phyloP scores from a whole-genome alignment of 2,113 vertebrate genomes.

The Strix aluco region DNA sequence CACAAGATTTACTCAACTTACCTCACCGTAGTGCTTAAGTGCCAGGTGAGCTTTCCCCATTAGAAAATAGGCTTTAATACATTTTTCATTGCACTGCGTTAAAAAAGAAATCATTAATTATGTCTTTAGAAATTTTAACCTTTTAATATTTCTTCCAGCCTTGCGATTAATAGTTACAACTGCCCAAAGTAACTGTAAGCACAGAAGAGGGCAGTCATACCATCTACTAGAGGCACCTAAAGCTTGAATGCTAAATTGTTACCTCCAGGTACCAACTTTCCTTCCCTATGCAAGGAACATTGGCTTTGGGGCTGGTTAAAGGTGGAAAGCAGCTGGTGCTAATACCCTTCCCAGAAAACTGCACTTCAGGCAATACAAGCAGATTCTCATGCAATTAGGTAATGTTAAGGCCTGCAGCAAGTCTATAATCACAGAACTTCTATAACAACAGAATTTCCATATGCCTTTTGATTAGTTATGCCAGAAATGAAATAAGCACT shows the following conservation, averaged over 20 bases:
- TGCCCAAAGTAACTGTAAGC: not conserved
- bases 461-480: not conserved
- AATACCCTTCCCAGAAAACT: not conserved
- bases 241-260: not conserved
- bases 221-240: not conserved
- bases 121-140: not conserved
- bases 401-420: not conserved
- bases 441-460: not conserved
- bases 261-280: not conserved
- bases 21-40: slow-evolving; percentile 79
- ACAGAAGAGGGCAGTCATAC: not conserved
- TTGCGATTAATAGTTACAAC: not conserved
- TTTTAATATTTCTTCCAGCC: not conserved
- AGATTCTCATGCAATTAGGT: not conserved
- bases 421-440: not conserved
- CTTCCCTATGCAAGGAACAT: not conserved
- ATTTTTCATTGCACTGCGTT: slow-evolving; percentile 85
- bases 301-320: not conserved
- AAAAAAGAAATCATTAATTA: not conserved
- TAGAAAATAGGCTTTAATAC: slow-evolving; percentile 86
- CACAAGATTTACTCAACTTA: slow-evolving; percentile 36
- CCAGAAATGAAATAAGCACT: not conserved
- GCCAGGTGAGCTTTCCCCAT: slow-evolving; percentile 88
- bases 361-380: not conserved
- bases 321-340: not conserved